phyloP scores from a whole-genome alignment of 2,113 vertebrate species.

The Passer montanus region DNA sequence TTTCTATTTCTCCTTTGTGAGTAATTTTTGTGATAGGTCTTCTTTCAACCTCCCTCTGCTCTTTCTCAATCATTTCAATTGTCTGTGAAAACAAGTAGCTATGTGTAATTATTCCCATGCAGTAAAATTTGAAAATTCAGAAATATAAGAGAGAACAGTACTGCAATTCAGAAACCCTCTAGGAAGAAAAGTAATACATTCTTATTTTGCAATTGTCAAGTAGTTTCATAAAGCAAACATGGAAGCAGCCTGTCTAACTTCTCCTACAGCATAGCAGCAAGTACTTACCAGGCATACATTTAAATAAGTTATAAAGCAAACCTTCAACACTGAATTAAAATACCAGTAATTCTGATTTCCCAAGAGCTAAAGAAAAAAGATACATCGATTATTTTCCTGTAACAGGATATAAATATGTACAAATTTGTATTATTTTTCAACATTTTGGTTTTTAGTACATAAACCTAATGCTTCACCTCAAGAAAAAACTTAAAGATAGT shows the following conservation, averaged over 20 bases:
- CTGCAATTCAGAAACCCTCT: not conserved
- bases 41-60: slow-evolving; percentile 94
- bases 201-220: not conserved
- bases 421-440: not conserved
- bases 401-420: not conserved
- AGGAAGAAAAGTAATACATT: not conserved
- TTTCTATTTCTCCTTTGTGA: slow-evolving; percentile 99
- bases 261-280: not conserved
- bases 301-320: not conserved
- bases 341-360: not conserved
- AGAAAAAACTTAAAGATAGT: not conserved
- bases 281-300: not conserved
- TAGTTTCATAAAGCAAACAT: not conserved
- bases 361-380: not conserved
- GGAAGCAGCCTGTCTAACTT: not conserved
- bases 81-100: slow-evolving; percentile 76
- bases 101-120: not conserved
- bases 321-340: not conserved
- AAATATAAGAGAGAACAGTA: not conserved
- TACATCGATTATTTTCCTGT: not conserved
- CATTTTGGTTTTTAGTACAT: not conserved
- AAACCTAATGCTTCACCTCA: not conserved
- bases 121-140: not conserved
- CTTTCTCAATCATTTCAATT: slow-evolving; percentile 99
- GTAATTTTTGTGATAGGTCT: slow-evolving; percentile 98